These are phyloP conservation scores for Oreochromis niloticus DNA, from an alignment of 2,113 vertebrate genomes.

Conservation along the genomic window DNA sequence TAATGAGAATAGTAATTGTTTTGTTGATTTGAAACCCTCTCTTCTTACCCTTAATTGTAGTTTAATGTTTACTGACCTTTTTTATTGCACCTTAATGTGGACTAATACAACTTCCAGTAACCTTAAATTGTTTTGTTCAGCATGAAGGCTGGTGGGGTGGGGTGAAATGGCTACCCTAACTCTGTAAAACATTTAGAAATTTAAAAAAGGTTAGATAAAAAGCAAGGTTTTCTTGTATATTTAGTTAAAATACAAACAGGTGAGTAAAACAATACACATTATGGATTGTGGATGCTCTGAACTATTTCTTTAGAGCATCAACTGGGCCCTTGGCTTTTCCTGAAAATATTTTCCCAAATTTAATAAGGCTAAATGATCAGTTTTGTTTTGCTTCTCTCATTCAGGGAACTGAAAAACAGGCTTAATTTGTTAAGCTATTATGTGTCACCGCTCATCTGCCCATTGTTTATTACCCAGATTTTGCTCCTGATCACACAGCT, in stretches of 20 bases:
- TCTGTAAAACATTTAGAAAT: not conserved
- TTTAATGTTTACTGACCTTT: not conserved
- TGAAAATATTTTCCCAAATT: not conserved
- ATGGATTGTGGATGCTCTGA: not conserved
- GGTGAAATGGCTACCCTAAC: not conserved
- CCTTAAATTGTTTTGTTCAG: not conserved
- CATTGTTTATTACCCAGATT: not conserved
- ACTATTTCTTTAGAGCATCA: not conserved
- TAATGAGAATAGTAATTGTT: constrained; percentile 4
- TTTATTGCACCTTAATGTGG: not conserved
- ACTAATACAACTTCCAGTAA: not conserved
- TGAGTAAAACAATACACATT: not conserved
- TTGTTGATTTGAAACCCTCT: not conserved
- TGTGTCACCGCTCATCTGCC: not conserved
- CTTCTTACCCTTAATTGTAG: not conserved
- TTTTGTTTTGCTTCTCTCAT: not conserved
- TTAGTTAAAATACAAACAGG: not conserved
- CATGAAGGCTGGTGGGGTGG: not conserved
- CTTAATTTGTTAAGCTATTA: not conserved
- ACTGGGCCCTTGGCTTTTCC: not conserved
- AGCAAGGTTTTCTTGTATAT: not conserved
- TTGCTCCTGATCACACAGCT: not conserved
- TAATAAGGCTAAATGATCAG: not conserved
- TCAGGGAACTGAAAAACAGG: not conserved
- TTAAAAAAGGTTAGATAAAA: not conserved